These are phyloP conservation scores for Tragelaphus buxtoni DNA, from an alignment of 2,113 vertebrate species.

Conservation along the genomic window DNA sequence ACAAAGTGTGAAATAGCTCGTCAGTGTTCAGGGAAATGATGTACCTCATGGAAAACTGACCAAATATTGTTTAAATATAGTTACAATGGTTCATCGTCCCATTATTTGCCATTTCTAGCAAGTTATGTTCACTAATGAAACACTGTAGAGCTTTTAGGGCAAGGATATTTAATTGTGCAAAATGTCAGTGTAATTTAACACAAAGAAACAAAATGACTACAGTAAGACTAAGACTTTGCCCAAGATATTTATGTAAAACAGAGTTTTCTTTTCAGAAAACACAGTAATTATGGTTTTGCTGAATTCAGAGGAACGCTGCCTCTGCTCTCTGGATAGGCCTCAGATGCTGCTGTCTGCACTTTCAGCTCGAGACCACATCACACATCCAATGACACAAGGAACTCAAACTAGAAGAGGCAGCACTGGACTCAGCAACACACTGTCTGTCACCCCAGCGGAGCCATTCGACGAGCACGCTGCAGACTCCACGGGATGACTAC, in stretches of 20 bases:
- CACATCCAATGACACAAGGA: background rate
- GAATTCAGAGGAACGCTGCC: slow-evolving; percentile 58
- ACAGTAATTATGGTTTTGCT: slow-evolving; percentile 73
- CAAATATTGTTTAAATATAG: background rate
- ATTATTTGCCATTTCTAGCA: background rate
- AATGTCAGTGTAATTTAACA: slow-evolving; percentile 60
- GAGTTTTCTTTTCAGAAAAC: slow-evolving; percentile 52
- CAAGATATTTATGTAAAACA: slow-evolving; percentile 75
- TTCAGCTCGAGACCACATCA: slow-evolving; percentile 18
- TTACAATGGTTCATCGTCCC: background rate
- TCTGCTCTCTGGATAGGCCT: slow-evolving; percentile 63
- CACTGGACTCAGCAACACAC: background rate
- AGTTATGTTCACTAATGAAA: background rate
- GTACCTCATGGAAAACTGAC: background rate
- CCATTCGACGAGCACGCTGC: fast-evolving
- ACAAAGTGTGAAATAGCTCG: background rate
- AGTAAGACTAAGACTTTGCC: slow-evolving; percentile 58
- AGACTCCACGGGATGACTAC: background rate
- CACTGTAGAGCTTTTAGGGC: background rate
- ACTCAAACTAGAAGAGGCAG: slow-evolving; percentile 1
- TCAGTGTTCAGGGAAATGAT: background rate
- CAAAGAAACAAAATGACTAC: slow-evolving; percentile 62
- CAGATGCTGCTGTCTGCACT: slow-evolving; percentile 67
- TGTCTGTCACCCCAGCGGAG: background rate
- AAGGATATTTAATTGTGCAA: slow-evolving; percentile 33